These are phyloP conservation scores for Drosophila mauritiana DNA, from an alignment of 1,140 invertebrate genomes.

Conservation along the genomic window DNA sequence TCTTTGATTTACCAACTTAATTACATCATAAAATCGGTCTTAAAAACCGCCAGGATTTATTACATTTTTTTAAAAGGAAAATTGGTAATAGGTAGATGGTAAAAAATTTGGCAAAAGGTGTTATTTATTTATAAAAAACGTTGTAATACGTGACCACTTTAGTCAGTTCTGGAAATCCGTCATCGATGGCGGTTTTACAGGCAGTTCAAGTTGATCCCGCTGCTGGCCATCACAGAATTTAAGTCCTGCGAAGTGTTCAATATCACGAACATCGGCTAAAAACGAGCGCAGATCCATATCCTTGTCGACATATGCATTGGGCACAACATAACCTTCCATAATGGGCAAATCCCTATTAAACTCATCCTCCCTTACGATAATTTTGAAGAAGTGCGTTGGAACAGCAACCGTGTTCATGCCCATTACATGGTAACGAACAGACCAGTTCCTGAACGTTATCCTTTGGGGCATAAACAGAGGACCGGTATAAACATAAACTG, in stretches of 20 bases:
- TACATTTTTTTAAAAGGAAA: too few species aligned
- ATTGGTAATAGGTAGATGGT: too few species aligned
- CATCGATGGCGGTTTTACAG: not conserved
- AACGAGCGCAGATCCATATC: slow-evolving; percentile 90
- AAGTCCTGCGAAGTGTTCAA: slow-evolving; percentile 96
- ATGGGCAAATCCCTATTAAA: slow-evolving; percentile 88
- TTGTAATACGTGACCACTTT: not conserved
- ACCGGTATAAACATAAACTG: slow-evolving; percentile 98
- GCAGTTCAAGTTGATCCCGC: not conserved
- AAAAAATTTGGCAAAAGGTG: too few species aligned
- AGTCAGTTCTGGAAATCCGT: not conserved
- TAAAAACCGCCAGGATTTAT: too few species aligned
- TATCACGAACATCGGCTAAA: slow-evolving; percentile 93
- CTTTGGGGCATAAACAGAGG: slow-evolving; percentile 96
- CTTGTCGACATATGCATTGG: slow-evolving; percentile 93
- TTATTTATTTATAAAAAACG: too few species aligned
- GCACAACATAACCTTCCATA: slow-evolving; percentile 97
- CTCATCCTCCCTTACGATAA: slow-evolving; percentile 90
- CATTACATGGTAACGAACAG: slow-evolving; percentile 98
- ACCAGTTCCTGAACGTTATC: slow-evolving; percentile 94
- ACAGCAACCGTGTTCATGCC: slow-evolving; percentile 97
- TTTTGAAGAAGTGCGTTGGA: slow-evolving; percentile 99
- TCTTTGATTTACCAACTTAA: not conserved
- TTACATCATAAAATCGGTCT: not conserved
- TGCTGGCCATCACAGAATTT: slow-evolving; percentile 93